Evolutionary conservation across 23 tunicate species (phyloP).

Genomic region (Botrylloides violaceus): DNA sequence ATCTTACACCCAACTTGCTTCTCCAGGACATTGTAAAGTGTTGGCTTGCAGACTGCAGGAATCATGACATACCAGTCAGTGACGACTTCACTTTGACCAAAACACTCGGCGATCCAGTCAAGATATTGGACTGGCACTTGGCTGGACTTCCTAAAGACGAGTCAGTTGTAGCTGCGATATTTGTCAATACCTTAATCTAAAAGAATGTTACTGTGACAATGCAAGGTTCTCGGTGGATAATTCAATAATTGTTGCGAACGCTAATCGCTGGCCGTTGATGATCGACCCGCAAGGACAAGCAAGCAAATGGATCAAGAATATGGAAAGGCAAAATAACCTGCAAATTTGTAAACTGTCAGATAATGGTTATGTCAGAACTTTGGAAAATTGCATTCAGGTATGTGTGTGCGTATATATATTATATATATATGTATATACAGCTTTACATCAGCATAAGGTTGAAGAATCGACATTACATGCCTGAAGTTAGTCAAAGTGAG

Average conservation of each 20-base stretch:
- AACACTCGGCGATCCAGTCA: slow-evolving; percentile 89
- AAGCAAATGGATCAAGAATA: slow-evolving; percentile 78
- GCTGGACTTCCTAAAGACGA: slow-evolving; percentile 91
- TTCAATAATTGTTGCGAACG: slow-evolving; percentile 75
- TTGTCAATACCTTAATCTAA: background rate
- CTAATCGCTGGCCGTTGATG: slow-evolving; percentile 89
- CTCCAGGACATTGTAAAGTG: slow-evolving; percentile 39
- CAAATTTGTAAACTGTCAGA: slow-evolving; percentile 84
- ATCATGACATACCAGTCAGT: slow-evolving; percentile 66
- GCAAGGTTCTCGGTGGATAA: slow-evolving; percentile 83
- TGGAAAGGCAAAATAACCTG: slow-evolving; percentile 72
- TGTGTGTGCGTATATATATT: background rate
- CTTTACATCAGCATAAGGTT: no score
- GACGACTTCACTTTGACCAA: slow-evolving; percentile 57
- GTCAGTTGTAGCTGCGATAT: slow-evolving; percentile 13
- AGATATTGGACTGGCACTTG: slow-evolving; percentile 86
- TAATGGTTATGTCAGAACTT: slow-evolving; percentile 47
- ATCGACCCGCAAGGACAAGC: slow-evolving; percentile 95
- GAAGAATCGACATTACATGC: no score
- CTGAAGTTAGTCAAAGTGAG: no score
- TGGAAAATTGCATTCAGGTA: slow-evolving; percentile 86
- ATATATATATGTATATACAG: background rate
- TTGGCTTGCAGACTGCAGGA: slow-evolving; percentile 71
- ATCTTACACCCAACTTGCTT: no score
- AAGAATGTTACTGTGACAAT: no score